These are phyloP conservation scores for Ditylenchus dipsaci DNA, from an alignment of 1,140 invertebrate species.

Conservation along the genomic window DNA sequence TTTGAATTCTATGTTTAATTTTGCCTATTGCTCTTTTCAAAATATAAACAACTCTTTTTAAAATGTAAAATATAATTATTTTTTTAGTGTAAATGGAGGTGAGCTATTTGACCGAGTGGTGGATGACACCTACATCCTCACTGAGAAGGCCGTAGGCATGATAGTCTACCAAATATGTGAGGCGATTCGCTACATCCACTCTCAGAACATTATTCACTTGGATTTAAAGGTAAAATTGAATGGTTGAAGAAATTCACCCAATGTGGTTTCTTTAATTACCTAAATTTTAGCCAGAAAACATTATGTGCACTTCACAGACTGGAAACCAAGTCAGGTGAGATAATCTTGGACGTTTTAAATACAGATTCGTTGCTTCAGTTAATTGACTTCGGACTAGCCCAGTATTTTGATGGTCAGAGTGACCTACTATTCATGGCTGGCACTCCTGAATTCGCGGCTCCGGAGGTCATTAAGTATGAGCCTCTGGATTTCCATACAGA, in stretches of 20 bases:
- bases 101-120: conserved; percentile 65
- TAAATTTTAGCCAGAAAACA: conserved; percentile 60
- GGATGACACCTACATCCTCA: conserved; percentile 62
- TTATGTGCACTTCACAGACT: conserved; percentile 60
- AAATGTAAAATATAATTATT: too few relatives aligned
- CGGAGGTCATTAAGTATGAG: conserved; percentile 60
- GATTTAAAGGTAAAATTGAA: conserved; percentile 62
- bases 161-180: conserved; percentile 62
- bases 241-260: not conserved
- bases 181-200: conserved; percentile 63
- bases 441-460: conserved; percentile 59
- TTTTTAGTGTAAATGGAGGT: conserved; percentile 60
- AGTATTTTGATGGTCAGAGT: conserved; percentile 59
- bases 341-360: conserved; percentile 14
- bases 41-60: too few relatives aligned
- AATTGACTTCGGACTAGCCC: conserved; percentile 59
- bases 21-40: too few relatives aligned
- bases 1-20: too few relatives aligned
- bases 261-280: conserved; percentile 2
- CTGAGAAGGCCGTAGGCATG: conserved; percentile 63
- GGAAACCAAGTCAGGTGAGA: conserved; percentile 52
- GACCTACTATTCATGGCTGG: conserved; percentile 60
- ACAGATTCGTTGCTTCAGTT: conserved; percentile 26
- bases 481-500: conserved; percentile 60
- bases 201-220: conserved; percentile 63